These are phyloP conservation scores for Enteromius radiatus DNA, from an alignment of 2,797 vertebrate genomes.

Conservation along the genomic window DNA sequence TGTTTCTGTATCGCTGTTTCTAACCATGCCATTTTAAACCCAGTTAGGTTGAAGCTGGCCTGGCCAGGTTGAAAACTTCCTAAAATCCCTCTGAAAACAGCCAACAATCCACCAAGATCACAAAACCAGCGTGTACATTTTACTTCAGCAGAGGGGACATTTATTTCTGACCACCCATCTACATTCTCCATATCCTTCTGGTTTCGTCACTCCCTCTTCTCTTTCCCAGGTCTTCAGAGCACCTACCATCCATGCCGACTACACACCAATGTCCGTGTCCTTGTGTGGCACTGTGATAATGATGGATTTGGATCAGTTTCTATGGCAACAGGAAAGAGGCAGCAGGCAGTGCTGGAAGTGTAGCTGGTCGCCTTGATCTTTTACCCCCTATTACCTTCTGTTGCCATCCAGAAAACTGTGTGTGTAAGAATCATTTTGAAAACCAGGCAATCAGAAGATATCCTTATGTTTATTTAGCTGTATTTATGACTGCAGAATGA, in stretches of 20 bases:
- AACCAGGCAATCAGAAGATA: neutral
- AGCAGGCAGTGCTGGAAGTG: slow-evolving; percentile 39
- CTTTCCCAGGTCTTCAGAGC: slow-evolving; percentile 1
- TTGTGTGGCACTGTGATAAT: slow-evolving; percentile 45
- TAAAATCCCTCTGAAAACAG: neutral
- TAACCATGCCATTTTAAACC: neutral
- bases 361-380: slow-evolving; percentile 42
- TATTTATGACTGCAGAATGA: neutral
- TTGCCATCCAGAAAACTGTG: slow-evolving; percentile 16
- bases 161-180: slow-evolving; percentile 4
- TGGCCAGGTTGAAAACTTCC: neutral
- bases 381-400: slow-evolving; percentile 31
- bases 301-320: slow-evolving; percentile 59
- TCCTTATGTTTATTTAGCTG: too few species aligned
- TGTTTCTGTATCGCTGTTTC: neutral
- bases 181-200: neutral
- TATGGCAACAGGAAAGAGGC: slow-evolving; percentile 59
- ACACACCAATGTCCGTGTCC: slow-evolving; percentile 48
- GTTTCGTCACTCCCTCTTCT: neutral
- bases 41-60: neutral
- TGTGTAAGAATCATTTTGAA: neutral
- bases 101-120: neutral
- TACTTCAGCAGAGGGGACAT: neutral
- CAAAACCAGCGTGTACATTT: neutral
- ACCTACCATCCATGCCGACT: slow-evolving; percentile 23